Base-by-base conservation (phyloP, 2,797 vertebrate genomes). In the Babyrousa celebensis region DNA sequence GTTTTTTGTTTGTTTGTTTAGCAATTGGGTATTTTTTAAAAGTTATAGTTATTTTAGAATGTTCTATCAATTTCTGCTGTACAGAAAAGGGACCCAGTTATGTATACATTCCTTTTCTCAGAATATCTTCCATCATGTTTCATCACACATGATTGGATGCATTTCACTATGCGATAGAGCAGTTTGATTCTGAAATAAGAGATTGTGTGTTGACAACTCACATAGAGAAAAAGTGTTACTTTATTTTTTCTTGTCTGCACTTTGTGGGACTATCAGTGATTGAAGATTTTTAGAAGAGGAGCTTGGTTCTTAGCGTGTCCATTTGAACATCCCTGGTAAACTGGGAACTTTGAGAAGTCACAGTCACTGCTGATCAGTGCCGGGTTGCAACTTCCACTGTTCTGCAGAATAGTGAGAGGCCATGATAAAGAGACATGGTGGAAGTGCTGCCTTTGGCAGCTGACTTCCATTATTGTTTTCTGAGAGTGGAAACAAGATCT, bases 291-390 rank as follows among this genome's bases (percentile, higher is more conserved):
- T n/a, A 77, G 48, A 78, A 91, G 2, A 48, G 12, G 6, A 1
- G 5, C 1, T 78, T 75, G 43, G 17, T 70, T 95, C 36, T 71
- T 23, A 92, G 29, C 17, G 58, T 40, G 15, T 67, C 25, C 16
- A 32, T 78, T 85, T 96, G 89, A 94, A 60, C 2, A 15, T 87
- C 56, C 48, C 71, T 85, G 48, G 21, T 85, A 87, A 67, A 25
- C 7, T 23, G 17, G 5, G 25, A 54, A 27, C 27, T 83, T 79
- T 21, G 60, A 91, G n/a, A 60, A 14, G 40, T 78, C 43, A 16
- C 20, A 25, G n/a, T n/a, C n/a, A 43, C 8, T 48, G 71, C 36
- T n/a, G 27, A 27, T 20, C 54, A 27, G 12, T 12, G 60, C 2
- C 23, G 65, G 40, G 63, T 74, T 90, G 32, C 10, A 82, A 16